Conservation (phyloP, 2,113 vertebrate species). For the Indri indri region DNA sequence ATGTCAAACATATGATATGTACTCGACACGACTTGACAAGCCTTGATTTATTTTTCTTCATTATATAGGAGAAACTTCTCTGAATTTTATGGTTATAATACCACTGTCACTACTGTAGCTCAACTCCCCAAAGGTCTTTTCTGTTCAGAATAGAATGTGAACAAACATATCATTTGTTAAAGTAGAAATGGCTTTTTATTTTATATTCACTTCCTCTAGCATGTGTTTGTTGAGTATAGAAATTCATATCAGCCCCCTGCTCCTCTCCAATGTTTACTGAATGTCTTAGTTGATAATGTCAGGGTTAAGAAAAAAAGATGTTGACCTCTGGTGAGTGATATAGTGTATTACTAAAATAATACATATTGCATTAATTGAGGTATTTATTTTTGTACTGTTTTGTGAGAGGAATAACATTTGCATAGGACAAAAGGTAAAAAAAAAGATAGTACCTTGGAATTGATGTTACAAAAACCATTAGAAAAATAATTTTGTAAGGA, state of each 20-base stretch:
- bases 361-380: not conserved
- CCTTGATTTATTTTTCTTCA: not conserved
- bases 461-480: not conserved
- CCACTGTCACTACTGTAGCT: not conserved
- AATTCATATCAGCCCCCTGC: not conserved
- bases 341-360: not conserved
- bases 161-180: not conserved
- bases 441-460: not conserved
- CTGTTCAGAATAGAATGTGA: not conserved
- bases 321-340: not conserved
- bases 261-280: not conserved
- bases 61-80: not conserved
- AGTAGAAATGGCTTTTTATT: not conserved
- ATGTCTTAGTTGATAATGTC: not conserved
- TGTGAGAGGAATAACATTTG: not conserved
- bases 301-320: not conserved
- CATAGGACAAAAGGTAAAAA: not conserved
- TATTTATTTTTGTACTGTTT: not conserved
- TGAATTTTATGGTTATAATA: not conserved
- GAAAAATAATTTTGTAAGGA: not conserved
- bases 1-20: not conserved
- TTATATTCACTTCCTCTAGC: not conserved
- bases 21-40: not conserved
- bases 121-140: not conserved
- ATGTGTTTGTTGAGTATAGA: not conserved